Evolutionary conservation across 92 coral and sea anemone genomes (phyloP).

Genomic region (Zoanthus solanderi): DNA sequence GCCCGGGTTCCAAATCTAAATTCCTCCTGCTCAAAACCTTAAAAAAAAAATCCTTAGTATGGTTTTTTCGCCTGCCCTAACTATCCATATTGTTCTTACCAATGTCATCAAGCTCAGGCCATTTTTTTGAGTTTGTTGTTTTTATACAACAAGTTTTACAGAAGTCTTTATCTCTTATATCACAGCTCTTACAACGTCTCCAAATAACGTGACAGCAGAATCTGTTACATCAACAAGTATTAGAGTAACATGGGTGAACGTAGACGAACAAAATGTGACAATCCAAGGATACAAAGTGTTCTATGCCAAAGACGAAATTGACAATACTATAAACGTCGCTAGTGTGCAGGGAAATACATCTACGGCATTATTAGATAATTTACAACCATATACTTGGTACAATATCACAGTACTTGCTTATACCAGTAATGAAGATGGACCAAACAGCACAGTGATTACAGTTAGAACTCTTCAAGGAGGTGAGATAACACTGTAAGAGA

Average conservation of each 20-base stretch:
- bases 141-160: no score
- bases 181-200: background rate
- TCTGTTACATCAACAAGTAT: background rate
- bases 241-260: background rate
- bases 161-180: no score
- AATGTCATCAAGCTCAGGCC: no score
- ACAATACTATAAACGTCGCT: background rate
- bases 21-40: no score
- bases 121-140: no score
- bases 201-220: background rate
- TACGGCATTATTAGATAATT: background rate
- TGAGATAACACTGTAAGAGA: background rate
- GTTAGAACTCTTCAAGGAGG: conserved; percentile 2
- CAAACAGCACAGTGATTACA: background rate
- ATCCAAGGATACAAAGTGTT: background rate
- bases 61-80: no score
- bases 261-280: background rate
- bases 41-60: no score
- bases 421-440: background rate
- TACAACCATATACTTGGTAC: background rate
- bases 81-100: no score
- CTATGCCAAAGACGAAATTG: background rate
- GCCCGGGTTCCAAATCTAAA: no score
- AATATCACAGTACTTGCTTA: background rate
- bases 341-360: background rate